Evolutionary conservation across 2,113 vertebrate genomes (phyloP).

Genomic region (Lanius ludovicianus): DNA sequence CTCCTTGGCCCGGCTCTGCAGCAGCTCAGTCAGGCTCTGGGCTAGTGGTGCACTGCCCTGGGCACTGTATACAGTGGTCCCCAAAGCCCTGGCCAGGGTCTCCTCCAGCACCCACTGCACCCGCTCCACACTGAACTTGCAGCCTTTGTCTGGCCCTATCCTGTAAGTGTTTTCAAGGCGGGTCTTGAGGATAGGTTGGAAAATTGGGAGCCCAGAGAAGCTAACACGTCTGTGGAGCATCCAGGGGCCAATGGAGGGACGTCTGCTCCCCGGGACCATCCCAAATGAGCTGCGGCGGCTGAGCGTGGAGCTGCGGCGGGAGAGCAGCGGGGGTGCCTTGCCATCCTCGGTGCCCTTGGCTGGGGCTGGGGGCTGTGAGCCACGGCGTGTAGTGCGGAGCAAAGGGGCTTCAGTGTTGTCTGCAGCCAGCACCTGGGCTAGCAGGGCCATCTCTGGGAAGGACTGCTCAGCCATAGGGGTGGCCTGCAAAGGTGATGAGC

Average conservation of each 20-base stretch:
- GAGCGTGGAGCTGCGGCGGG: constrained; percentile 67
- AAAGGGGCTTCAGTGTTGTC: neutral
- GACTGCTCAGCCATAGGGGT: neutral
- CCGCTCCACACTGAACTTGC: constrained; percentile 21
- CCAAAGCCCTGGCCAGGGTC: constrained; percentile 26
- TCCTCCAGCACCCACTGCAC: constrained; percentile 63
- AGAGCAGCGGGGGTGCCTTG: neutral
- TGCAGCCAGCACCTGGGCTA: neutral
- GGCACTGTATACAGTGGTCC: constrained; percentile 38
- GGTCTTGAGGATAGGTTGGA: constrained; percentile 40
- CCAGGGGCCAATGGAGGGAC: constrained; percentile 70
- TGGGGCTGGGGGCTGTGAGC: constrained; percentile 45
- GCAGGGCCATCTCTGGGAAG: neutral
- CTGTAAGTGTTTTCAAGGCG: constrained; percentile 69
- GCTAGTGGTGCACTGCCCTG: constrained; percentile 16
- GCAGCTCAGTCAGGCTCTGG: constrained; percentile 68
- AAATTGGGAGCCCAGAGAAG: constrained; percentile 75
- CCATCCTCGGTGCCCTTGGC: constrained; percentile 35
- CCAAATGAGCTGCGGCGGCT: constrained; percentile 71
- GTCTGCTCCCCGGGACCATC: constrained; percentile 35
- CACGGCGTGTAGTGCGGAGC: neutral
- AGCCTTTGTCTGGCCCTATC: constrained; percentile 52
- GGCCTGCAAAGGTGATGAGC: neutral
- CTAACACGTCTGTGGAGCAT: constrained; percentile 68
- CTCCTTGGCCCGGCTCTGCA: constrained; percentile 66